Percentiles rank a stretch among this genome's conserved stretches.
phyloP scores from a whole-genome alignment of 2,888 invertebrate genomes.

The Sepioteuthis lessoniana region DNA sequence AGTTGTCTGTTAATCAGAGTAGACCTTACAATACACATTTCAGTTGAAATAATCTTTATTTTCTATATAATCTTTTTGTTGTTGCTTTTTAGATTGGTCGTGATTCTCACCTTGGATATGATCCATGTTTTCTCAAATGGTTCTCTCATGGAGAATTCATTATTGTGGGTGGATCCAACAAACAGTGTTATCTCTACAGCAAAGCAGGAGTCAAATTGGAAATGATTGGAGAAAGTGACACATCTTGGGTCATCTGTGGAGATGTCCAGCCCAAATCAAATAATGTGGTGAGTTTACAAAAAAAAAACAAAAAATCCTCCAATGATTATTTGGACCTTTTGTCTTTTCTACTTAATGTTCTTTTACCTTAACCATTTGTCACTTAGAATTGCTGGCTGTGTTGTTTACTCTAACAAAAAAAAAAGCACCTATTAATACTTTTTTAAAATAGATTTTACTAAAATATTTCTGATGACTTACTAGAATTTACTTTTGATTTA shows the following conservation, averaged over 20 bases:
- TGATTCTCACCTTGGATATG: conserved; percentile 80
- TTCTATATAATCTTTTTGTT: not conserved
- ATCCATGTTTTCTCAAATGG: conserved; percentile 85
- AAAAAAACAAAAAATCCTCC: not conserved
- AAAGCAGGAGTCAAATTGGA: conserved; percentile 87
- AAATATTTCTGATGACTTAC: no score
- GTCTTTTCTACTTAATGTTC: no score
- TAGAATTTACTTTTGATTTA: no score
- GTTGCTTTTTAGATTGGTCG: conserved; percentile 77
- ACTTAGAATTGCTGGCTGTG: no score
- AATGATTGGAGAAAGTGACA: conserved; percentile 82
- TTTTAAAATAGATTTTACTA: no score
- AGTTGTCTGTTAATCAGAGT: no score
- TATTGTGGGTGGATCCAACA: conserved; percentile 86
- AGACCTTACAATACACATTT: no score
- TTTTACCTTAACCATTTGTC: no score
- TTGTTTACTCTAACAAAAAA: no score
- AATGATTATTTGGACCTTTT: no score
- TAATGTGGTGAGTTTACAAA: conserved; percentile 79
- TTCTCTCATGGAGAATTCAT: conserved; percentile 86
- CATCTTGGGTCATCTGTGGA: conserved; percentile 89
- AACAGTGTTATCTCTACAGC: conserved; percentile 85
- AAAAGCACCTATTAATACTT: no score
- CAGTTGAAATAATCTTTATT: not conserved
- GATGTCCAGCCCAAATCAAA: conserved; percentile 86